Evolutionary conservation across 2,888 invertebrate species (phyloP), one percentile per base, ranked within the genome.

Genomic region (Phorcus lineatus): DNA sequence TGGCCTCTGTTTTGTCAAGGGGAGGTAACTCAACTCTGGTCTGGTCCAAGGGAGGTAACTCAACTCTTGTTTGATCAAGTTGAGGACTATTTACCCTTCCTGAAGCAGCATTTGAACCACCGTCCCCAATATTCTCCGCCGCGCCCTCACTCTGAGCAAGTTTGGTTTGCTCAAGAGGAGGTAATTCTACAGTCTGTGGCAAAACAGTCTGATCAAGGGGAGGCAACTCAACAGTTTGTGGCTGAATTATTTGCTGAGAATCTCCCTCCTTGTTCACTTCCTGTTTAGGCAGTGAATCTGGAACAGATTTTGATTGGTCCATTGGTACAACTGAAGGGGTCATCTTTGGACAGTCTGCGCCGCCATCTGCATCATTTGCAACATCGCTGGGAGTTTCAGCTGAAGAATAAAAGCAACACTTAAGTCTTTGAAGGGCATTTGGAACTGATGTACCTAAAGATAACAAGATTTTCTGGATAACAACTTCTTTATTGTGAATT

Each of bases 1-100:
- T 22, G 9, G 62, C 16, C 28, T 16, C 24, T 62, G 28, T 62
- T 57, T 57, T 3, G 47, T 81, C 77, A 62, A 81, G n/a, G 36
- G 79, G 79, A 74, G 79, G 66, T 75, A 74, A 77, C 17, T 82
- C 78, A 9, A 70, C 79, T 53, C 67, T 82, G 24, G 57, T 57
- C 57, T 57, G 57, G 24, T 54, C 40, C 22, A 79, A 53, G 80
- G 82, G 81, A 78, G 84, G 81, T 66, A 84, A 84, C 53, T 80
- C 76, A 16, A 81, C 82, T 52, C 28, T 74, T 24, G 74, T 17
- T 47, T 74, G 74, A 74, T 74, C 74, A 74, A 67, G 67, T 24
- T 36, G 31, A 7, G 67, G 36, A 67, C 19, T 36, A 24, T 28
- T 7, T 9, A 28, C 17, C 36, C 36, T 36, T 4, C 6, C 67